Conservation (phyloP, 2,797 vertebrate genomes). For the Microchirus variegatus region DNA sequence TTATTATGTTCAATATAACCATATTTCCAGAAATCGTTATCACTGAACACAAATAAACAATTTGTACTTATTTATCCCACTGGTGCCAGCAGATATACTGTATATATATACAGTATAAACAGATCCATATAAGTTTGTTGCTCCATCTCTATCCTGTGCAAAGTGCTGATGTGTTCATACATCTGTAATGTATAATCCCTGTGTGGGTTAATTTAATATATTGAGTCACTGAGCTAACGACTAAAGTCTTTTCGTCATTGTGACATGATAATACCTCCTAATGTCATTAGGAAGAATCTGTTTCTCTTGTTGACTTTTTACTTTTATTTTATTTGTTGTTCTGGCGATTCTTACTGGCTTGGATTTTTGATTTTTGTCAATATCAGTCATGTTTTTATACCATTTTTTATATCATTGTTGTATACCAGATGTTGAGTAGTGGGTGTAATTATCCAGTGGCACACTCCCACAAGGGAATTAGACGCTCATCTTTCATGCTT, state of each 20-base stretch:
- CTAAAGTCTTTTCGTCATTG: too few relatives aligned
- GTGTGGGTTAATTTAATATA: conserved; percentile 5
- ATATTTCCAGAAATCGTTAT: too few relatives aligned
- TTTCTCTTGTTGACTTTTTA: background rate
- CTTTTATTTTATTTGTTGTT: background rate
- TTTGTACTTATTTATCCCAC: too few relatives aligned
- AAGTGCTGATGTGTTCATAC: background rate
- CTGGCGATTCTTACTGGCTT: background rate
- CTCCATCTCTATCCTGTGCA: background rate
- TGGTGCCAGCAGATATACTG: too few relatives aligned
- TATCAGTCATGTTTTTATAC: conserved; percentile 1
- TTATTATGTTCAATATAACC: too few relatives aligned
- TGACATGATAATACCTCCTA: too few relatives aligned
- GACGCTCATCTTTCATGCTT: conserved; percentile 32
- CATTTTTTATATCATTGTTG: background rate
- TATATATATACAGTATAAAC: too few relatives aligned
- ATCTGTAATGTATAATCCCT: conserved; percentile 9
- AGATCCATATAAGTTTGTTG: background rate
- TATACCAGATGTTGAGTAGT: conserved; percentile 6
- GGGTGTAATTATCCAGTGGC: conserved; percentile 1
- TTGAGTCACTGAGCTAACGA: too few relatives aligned
- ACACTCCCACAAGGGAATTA: conserved; percentile 12
- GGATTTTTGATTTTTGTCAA: background rate
- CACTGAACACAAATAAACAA: too few relatives aligned
- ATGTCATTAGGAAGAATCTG: background rate